These are phyloP conservation scores for Tetraneura akinire DNA, from an alignment of 1,140 invertebrate genomes.

Conservation along the genomic window DNA sequence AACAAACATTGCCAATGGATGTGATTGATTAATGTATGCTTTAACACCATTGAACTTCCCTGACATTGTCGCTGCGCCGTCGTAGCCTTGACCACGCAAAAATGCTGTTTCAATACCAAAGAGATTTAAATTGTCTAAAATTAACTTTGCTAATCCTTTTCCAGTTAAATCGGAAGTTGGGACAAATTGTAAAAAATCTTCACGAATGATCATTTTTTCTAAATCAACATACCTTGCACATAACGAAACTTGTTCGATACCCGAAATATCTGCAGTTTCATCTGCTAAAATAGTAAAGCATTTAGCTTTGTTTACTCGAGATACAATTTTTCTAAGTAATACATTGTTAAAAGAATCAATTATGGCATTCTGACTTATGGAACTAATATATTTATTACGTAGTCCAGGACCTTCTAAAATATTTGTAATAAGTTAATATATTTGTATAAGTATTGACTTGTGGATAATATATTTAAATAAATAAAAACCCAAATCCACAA, in stretches of 20 bases:
- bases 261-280: no score
- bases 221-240: neutral
- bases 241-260: neutral
- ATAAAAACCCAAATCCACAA: no score
- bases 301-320: no score
- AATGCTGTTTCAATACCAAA: no score
- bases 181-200: neutral
- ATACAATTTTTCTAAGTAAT: no score
- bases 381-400: neutral
- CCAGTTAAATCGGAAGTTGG: neutral
- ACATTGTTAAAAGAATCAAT: no score
- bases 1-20: constrained; percentile 23
- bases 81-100: constrained; percentile 56
- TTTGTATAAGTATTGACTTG: no score
- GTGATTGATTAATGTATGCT: constrained; percentile 1
- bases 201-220: neutral
- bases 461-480: no score
- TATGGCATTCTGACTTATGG: neutral
- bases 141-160: no score
- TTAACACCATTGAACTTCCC: constrained; percentile 55
- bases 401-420: neutral
- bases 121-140: no score
- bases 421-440: no score
- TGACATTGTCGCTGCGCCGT: constrained; percentile 57
- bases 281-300: no score